A percentile compares a stretch with the other conserved stretches of the same genome.
Evolutionary conservation across 1,140 invertebrate genomes (phyloP).

Genomic region (Drosophila erecta): DNA sequence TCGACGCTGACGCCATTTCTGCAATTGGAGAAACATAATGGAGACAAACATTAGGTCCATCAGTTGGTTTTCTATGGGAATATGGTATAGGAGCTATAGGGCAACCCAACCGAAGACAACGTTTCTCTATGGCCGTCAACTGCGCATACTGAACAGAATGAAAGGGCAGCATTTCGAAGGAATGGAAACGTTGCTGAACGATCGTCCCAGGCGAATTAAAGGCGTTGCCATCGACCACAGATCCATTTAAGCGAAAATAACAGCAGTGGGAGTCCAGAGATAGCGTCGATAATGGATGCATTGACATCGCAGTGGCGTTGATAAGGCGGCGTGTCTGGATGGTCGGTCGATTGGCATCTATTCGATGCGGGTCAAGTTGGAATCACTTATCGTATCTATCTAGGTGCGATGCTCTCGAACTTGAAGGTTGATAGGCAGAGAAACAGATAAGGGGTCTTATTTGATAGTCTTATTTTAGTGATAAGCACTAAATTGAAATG

Average conservation of each 20-base stretch:
- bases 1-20: constrained; percentile 99
- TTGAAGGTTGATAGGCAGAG: background rate
- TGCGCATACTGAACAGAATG: constrained; percentile 69
- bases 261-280: constrained; percentile 5
- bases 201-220: constrained; percentile 11
- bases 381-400: constrained; percentile 21
- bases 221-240: constrained; percentile 4
- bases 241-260: constrained; percentile 33
- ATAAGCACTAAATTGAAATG: background rate
- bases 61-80: background rate
- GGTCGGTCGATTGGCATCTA: background rate
- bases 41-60: background rate
- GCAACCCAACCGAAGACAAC: constrained; percentile 52
- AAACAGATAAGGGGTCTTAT: constrained; percentile 1
- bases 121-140: constrained; percentile 56
- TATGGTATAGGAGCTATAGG: background rate
- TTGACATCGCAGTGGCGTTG: constrained; percentile 32
- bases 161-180: constrained; percentile 69
- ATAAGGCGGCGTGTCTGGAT: constrained; percentile 35
- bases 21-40: constrained; percentile 58
- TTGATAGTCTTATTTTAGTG: background rate
- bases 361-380: constrained; percentile 60
- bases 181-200: background rate
- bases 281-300: constrained; percentile 26
- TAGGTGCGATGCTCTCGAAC: constrained; percentile 7